These are phyloP conservation scores for Eulemur rufifrons DNA, from an alignment of 2,113 vertebrate genomes.

Conservation along the genomic window DNA sequence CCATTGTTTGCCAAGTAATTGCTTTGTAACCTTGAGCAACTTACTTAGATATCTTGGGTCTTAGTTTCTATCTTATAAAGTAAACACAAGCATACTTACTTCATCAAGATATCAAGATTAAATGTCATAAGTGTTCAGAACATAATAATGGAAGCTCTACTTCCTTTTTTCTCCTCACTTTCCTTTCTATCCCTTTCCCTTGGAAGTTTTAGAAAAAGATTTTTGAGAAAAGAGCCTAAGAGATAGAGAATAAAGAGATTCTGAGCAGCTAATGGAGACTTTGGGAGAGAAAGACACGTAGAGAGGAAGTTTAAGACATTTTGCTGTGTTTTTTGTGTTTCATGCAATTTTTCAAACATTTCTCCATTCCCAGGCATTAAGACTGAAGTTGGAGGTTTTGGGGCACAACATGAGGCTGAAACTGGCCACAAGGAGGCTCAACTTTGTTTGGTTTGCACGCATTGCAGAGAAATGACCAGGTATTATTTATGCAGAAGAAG, in stretches of 20 bases:
- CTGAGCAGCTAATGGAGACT: neutral
- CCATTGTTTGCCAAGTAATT: neutral
- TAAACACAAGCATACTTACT: neutral
- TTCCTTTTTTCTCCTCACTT: neutral
- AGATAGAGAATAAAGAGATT: neutral
- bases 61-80: neutral
- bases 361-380: neutral
- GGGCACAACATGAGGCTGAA: neutral
- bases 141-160: neutral
- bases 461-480: neutral
- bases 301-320: neutral
- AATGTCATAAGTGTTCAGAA: neutral
- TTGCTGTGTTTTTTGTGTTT: neutral
- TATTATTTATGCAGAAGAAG: neutral
- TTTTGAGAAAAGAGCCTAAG: neutral
- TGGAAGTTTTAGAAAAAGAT: neutral
- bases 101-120: neutral
- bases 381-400: neutral
- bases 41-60: neutral
- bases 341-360: neutral
- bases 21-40: neutral
- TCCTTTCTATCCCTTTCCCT: neutral
- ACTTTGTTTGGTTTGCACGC: neutral
- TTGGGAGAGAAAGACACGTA: neutral
- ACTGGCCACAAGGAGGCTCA: neutral